phyloP scores from a whole-genome alignment of 2,888 invertebrate species.

The Nezara viridula region DNA sequence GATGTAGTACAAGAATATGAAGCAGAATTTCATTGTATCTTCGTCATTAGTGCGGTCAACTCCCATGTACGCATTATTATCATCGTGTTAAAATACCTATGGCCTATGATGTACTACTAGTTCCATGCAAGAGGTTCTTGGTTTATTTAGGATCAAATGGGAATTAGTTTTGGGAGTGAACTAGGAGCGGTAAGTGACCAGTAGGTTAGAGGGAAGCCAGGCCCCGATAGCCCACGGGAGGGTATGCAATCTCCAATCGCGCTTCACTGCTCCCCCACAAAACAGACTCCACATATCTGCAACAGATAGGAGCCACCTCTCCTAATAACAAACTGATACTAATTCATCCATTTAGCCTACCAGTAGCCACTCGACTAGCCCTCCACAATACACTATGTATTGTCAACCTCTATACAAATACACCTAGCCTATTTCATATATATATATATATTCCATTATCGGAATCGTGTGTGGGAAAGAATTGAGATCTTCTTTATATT shows the following conservation, averaged over 20 bases:
- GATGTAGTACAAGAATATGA: no score
- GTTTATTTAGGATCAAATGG: neutral
- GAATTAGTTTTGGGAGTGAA: neutral
- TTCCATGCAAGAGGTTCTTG: neutral
- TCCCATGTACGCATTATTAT: no score
- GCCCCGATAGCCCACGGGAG: neutral
- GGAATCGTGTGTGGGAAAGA: neutral
- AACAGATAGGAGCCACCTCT: slow-evolving; percentile 17
- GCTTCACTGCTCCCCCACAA: slow-evolving; percentile 47
- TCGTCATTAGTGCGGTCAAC: no score
- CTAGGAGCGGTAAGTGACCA: neutral
- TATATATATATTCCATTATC: neutral
- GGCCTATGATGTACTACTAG: neutral
- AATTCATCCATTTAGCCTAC: slow-evolving; percentile 27
- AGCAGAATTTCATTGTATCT: no score
- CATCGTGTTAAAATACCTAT: no score
- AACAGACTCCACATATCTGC: slow-evolving; percentile 56
- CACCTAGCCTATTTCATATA: neutral
- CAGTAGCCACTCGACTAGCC: slow-evolving; percentile 16
- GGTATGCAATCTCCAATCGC: slow-evolving; percentile 41
- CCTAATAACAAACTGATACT: slow-evolving; percentile 35
- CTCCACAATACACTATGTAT: slow-evolving; percentile 4
- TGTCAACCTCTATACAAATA: neutral
- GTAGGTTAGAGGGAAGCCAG: neutral
- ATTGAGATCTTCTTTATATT: neutral